Percentiles rank a stretch among this genome's conserved stretches.
Evolutionary conservation across 1,140 invertebrate species (phyloP).

Genomic region (Oryctes rhinoceros): DNA sequence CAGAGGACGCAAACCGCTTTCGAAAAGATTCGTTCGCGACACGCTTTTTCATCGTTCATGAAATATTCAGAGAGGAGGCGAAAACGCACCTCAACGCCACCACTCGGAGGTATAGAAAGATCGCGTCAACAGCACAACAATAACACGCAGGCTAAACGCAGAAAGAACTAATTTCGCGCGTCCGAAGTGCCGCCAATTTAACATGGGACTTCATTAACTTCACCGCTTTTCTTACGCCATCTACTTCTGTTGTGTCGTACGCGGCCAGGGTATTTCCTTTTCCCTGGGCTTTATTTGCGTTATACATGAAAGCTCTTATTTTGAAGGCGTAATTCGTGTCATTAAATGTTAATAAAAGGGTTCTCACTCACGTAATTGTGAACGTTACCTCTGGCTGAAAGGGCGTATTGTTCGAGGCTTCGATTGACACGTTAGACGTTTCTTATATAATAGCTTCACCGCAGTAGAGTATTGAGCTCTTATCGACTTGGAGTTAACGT

Average conservation of each 20-base stretch:
- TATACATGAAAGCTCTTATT: neutral
- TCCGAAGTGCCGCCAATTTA: neutral
- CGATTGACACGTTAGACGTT: too few species aligned
- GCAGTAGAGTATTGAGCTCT: too few species aligned
- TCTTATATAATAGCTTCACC: too few species aligned
- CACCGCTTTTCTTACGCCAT: neutral
- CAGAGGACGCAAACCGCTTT: too few species aligned
- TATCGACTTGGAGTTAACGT: too few species aligned
- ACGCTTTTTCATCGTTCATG: too few species aligned
- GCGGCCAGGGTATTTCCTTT: neutral
- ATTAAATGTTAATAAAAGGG: conserved; percentile 7
- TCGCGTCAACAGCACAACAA: neutral
- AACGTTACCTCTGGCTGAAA: neutral
- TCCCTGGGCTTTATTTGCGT: neutral
- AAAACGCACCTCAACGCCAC: too few species aligned
- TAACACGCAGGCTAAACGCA: neutral
- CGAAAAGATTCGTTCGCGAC: too few species aligned
- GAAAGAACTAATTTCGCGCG: neutral
- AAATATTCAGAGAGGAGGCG: too few species aligned
- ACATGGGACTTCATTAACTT: neutral
- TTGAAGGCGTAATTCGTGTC: neutral
- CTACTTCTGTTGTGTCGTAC: neutral
- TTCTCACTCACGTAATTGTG: neutral
- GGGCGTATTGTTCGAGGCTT: neutral
- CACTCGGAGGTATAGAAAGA: too few species aligned